Base-by-base conservation (phyloP, 2,888 invertebrate species). In the Pseudoips prasinana region DNA sequence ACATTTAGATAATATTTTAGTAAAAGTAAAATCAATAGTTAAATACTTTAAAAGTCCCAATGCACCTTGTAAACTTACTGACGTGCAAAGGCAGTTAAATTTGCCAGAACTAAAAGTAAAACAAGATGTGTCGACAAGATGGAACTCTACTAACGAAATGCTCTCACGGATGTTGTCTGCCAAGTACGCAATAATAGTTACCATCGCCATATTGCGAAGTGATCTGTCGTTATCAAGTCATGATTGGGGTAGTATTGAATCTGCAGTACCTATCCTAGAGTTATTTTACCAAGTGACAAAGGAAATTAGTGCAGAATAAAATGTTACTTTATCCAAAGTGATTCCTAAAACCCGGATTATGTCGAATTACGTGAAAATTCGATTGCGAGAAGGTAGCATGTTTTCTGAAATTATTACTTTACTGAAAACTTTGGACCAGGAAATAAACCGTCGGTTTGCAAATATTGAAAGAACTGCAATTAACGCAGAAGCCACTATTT, bases 91-190 rank as follows among this genome's bases (percentile, higher is more conserved):
- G 3, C 31, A 37, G 10, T 7, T 37, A n/a, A 10, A 7, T n/a
- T 27, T 26, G 7, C 36, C 25, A 3, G 9, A 26, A 17, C 9
- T 23, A 23, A 23, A 23, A 23, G 9, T 23, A 7, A 39, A 31
- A 19, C 23, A 34, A 23, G 33, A 18, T 26, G 27, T 35, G 1
- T 8, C 20, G 7, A 35, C 31, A 1, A 27, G 36, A 18, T 42
- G 42, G 42, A 38, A 37, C 32, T 34, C 34, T 7, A 29, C 31
- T 9, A 29, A 22, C 10, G 33, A 34, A 5, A 39, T 43, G 39
- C 25, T 43, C 1, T 7, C 29, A 0, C 29, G 43, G 6, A 10
- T 39, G 3, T 5, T 35, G 8, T 7, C 29, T 22, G 24, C 26
- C 14, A 43, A 43, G 29, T 32, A 43, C 14, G 33, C 32, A 17